Base-by-base conservation (phyloP, 2,113 vertebrate genomes). In the Eulemur macaco region DNA sequence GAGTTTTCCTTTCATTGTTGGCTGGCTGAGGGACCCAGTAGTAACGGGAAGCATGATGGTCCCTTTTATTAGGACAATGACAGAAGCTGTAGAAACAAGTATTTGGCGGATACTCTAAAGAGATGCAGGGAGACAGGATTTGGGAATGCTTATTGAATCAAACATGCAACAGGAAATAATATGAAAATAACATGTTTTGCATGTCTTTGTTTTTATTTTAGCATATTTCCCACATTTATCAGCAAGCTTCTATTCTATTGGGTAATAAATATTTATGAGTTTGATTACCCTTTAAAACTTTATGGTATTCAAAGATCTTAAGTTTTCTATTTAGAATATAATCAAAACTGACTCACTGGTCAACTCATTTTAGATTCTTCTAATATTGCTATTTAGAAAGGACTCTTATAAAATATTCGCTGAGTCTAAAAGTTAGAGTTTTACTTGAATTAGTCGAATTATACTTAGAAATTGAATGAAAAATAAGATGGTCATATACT, bases 141-240 rank as follows among this genome's bases (percentile, higher is more conserved):
- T 68, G 76, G 83, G 25, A 47, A 60, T 54, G 31, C 85, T 96
- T 94, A 78, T 34, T 87, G 52, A 90, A 80, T 89, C 78, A 94
- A 29, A 52, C 34, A 84, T 78, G 89, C 74, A 89, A 69, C 56
- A 94, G 68, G 78, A 92, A 89, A 82, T 71, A 73, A 83, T 86
- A 86, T 10, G 29, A 93, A 96, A 95, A 83, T 77, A 76, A 50
- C 31, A 73, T 45, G 20, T 83, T 93, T 95, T 87, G n/a, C 34
- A 39, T 42, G 29, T n/a, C 52, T 87, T 92, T 90, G 50, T 90
- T 95, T 97, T 92, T 39, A 13, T 71, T 39, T 86, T 42, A 86
- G n/a, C 34, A 66, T 82, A 88, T 58, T 94, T 94, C 6, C 74
- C 71, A 93, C 39, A 71, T 94, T 69, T 90, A 80, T 88, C 74